Percentiles rank a stretch among this genome's conserved stretches.
phyloP scores from a whole-genome alignment of 1,140 invertebrate genomes.

The Drosophila varians region DNA sequence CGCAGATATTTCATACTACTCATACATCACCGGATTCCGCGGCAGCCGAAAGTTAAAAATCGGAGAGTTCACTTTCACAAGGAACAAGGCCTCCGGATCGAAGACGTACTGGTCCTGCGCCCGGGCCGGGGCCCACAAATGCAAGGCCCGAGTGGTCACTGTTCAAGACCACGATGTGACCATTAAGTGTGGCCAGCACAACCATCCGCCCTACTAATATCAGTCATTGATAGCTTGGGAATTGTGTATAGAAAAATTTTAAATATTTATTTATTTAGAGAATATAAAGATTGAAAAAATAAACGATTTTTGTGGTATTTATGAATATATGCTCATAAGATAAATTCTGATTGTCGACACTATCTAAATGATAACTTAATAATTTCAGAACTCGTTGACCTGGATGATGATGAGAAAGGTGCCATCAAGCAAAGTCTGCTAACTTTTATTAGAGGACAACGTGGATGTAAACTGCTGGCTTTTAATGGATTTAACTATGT shows the following conservation, averaged over 20 bases:
- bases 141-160: conserved; percentile 82
- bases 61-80: conserved; percentile 77
- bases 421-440: conserved; percentile 65
- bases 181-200: conserved; percentile 78
- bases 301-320: conserved; percentile 11
- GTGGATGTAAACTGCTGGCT: conserved; percentile 71
- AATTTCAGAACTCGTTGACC: conserved; percentile 7
- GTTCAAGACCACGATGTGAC: conserved; percentile 76
- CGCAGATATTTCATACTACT: conserved; percentile 65
- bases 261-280: conserved; percentile 39
- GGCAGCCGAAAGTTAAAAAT: conserved; percentile 83
- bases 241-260: conserved; percentile 43
- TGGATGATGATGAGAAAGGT: conserved; percentile 34
- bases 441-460: conserved; percentile 69
- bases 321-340: background rate
- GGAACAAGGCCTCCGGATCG: conserved; percentile 73
- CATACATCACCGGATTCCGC: conserved; percentile 81
- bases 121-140: conserved; percentile 79
- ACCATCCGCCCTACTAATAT: conserved; percentile 82
- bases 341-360: background rate
- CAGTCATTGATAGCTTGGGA: conserved; percentile 13
- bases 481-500: conserved; percentile 76
- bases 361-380: conserved; percentile 20
- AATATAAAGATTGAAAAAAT: conserved; percentile 33
- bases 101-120: conserved; percentile 83